Evolutionary conservation across 2,797 vertebrate genomes (phyloP), one percentile per base, ranked within the genome.

Genomic region (Enteromius fasciolatus): DNA sequence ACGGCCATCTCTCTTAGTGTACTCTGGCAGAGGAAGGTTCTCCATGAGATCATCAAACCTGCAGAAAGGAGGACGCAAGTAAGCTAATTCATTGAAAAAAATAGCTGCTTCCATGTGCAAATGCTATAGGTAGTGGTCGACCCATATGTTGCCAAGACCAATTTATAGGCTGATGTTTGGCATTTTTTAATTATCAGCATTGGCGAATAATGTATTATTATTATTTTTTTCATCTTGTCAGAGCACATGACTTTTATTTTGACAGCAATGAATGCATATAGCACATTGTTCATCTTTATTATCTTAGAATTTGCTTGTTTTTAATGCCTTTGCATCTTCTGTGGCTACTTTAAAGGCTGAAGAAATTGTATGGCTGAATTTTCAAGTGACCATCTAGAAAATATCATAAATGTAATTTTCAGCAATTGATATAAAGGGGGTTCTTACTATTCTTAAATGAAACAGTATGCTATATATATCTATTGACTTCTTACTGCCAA

Each of bases 31-130:
- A 74, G 98, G 98, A 85, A 99, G 97, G 88, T 99, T 99, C 1
- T 98, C 97, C 98, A 99, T 99, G 81, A 99, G 94, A 90, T 99
- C 95, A 50, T 97, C 94, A 95, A 99, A 99, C 88, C 98, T 99
- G 91, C 5, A 39, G 3, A 69, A 23, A 76, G 15, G 5, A 33
- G 17, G 68, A 57, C 68, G 76, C 5, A 9, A 41, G 28, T 17
- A 44, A 66, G 54, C 50, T 7, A 41, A 31, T 48, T 46, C 10
- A 70, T 39, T 12, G 41, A 41, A 11, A 41, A 41, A 41, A 10
- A 39, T 31, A 18, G 28, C 46, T 52, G 39, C 76, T 11, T 9
- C 6, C 33, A 59, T 31, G 10, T 6, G 1, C 57, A 12, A n/a
- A 52, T 17, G 15, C 17, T 3, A 50, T 25, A 59, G 4, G 11